phyloP scores from a whole-genome alignment of 2,113 vertebrate genomes.

The Amphilophus citrinellus region DNA sequence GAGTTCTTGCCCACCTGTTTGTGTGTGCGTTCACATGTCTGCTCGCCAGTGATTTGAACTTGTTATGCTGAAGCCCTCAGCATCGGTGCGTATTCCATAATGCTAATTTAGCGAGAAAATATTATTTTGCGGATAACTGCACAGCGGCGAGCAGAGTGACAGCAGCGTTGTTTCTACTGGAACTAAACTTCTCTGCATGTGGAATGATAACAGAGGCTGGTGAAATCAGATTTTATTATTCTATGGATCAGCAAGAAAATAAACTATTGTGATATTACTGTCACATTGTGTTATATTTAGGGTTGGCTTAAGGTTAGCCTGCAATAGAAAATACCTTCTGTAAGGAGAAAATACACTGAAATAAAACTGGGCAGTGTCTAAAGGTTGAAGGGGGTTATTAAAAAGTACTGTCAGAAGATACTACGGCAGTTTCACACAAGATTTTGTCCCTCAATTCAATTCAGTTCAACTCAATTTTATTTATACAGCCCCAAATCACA shows the following conservation, averaged over 20 bases:
- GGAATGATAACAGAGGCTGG: constrained; percentile 57
- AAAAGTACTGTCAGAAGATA: background rate
- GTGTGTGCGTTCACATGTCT: constrained; percentile 35
- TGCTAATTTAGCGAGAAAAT: constrained; percentile 57
- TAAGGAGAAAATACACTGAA: background rate
- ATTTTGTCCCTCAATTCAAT: background rate
- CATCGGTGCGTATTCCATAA: constrained; percentile 25
- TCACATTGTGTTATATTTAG: constrained; percentile 35
- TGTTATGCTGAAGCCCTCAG: constrained; percentile 40
- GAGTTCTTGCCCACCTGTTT: constrained; percentile 31
- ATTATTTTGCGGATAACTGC: constrained; percentile 56
- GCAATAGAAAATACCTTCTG: constrained; percentile 26
- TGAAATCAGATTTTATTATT: constrained; percentile 54
- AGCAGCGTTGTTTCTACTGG: constrained; percentile 53
- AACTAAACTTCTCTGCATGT: constrained; percentile 32
- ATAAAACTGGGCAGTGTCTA: background rate
- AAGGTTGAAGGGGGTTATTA: background rate
- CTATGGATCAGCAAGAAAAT: constrained; percentile 54
- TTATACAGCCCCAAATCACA: no score
- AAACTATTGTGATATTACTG: constrained; percentile 57
- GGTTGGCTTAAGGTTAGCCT: constrained; percentile 26
- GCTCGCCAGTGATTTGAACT: constrained; percentile 41
- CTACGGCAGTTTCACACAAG: accelerated
- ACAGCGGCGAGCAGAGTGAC: constrained; percentile 44
- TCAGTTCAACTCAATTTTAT: no score